A percentile compares a stretch with the other conserved stretches of the same genome.
Evolutionary conservation across 1,140 invertebrate genomes (phyloP).

Genomic region (Pectinophora gossypiella): DNA sequence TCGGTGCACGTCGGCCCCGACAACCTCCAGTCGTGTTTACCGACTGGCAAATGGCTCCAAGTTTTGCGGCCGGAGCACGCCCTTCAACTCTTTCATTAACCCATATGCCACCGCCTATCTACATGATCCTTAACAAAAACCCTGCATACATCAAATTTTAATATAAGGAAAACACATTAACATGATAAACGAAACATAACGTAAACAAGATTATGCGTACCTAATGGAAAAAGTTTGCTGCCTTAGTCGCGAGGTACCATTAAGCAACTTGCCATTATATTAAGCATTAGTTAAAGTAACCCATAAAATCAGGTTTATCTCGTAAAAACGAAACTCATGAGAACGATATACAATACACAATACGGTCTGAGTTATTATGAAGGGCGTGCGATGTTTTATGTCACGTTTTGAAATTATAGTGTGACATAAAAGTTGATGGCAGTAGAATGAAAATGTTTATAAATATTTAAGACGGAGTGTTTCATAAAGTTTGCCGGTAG

Average conservation of each 20-base stretch:
- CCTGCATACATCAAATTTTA: not conserved
- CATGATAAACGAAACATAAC: not conserved
- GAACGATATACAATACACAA: conserved; percentile 7
- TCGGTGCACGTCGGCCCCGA: conserved; percentile 15
- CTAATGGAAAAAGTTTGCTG: conserved; percentile 21
- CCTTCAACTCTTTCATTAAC: not conserved
- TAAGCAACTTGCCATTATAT: conserved; percentile 19
- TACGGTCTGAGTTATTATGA: not conserved
- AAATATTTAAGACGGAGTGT: too few relatives aligned
- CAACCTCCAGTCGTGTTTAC: conserved; percentile 18
- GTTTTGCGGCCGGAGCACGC: not conserved
- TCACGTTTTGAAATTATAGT: conserved; percentile 1
- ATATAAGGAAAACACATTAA: not conserved
- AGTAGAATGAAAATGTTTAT: too few relatives aligned
- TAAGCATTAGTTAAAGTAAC: conserved; percentile 12
- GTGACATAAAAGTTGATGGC: not conserved
- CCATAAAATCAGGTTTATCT: conserved; percentile 19
- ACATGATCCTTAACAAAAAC: not conserved
- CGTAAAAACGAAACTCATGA: conserved; percentile 13
- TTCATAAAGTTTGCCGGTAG: too few relatives aligned
- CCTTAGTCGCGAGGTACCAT: conserved; percentile 14
- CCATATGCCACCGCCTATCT: not conserved
- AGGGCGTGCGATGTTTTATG: not conserved
- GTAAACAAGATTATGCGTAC: not conserved
- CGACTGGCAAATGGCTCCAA: conserved; percentile 14